These are phyloP conservation scores for Tachina grossa DNA, from an alignment of 2,888 invertebrate species.

Conservation along the genomic window DNA sequence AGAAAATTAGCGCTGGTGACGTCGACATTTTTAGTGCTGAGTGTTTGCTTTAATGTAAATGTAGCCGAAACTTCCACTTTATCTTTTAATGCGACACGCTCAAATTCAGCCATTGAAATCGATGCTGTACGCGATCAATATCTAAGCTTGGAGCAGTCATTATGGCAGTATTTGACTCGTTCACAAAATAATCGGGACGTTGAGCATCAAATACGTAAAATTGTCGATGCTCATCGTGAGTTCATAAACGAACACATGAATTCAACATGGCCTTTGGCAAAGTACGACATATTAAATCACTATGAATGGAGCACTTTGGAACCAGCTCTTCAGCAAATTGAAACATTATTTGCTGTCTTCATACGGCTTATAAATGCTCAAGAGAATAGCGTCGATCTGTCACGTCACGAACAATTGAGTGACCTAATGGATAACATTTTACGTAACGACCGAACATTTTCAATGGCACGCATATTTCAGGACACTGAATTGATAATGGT, in stretches of 20 bases:
- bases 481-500: slow-evolving; percentile 86
- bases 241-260: slow-evolving; percentile 76
- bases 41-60: neutral
- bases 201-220: slow-evolving; percentile 78
- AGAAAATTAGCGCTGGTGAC: slow-evolving; percentile 1
- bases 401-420: slow-evolving; percentile 84
- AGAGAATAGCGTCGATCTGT: slow-evolving; percentile 81
- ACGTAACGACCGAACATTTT: slow-evolving; percentile 84
- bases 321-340: slow-evolving; percentile 86
- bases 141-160: slow-evolving; percentile 84
- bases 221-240: slow-evolving; percentile 79
- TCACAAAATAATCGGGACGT: slow-evolving; percentile 73
- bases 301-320: slow-evolving; percentile 87
- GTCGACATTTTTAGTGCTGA: neutral
- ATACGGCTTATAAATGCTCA: slow-evolving; percentile 52
- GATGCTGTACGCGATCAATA: slow-evolving; percentile 86
- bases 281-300: slow-evolving; percentile 81
- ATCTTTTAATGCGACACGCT: neutral
- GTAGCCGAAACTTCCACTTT: neutral
- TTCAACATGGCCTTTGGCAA: slow-evolving; percentile 74
- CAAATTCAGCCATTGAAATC: slow-evolving; percentile 80
- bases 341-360: slow-evolving; percentile 87
- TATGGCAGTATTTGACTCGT: slow-evolving; percentile 80
- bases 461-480: slow-evolving; percentile 84
- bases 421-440: slow-evolving; percentile 87